Evolutionary conservation across 2,113 vertebrate species (phyloP).

Genomic region (Oncorhynchus gorbuscha): DNA sequence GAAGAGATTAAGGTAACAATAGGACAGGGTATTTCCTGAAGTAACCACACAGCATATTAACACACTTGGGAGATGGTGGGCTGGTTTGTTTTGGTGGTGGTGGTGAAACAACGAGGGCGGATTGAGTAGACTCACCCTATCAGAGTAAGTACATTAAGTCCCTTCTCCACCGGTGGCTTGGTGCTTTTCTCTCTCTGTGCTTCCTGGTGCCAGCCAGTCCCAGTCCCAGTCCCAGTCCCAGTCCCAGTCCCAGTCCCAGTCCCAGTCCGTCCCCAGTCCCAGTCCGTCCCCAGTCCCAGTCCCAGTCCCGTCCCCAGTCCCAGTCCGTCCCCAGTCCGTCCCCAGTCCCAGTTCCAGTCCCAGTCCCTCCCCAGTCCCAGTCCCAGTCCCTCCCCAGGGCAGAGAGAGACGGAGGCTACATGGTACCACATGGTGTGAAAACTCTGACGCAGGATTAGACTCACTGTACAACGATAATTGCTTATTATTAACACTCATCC

Average conservation of each 20-base stretch:
- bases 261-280: background rate
- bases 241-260: too few relatives aligned
- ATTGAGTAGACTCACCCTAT: background rate
- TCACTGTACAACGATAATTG: slow-evolving; percentile 21
- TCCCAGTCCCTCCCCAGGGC: background rate
- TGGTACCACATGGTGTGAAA: background rate
- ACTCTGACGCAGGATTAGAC: background rate
- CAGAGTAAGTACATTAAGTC: background rate
- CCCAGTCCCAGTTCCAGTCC: background rate
- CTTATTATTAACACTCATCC: slow-evolving; percentile 46
- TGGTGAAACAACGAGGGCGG: background rate
- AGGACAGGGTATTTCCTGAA: background rate
- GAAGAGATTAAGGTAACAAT: background rate
- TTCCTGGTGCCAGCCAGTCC: background rate
- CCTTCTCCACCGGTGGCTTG: background rate
- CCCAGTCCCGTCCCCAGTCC: background rate
- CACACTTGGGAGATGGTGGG: background rate
- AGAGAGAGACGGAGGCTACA: background rate
- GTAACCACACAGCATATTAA: background rate
- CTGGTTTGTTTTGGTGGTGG: background rate
- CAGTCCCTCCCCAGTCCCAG: background rate
- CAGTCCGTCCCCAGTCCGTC: too few relatives aligned
- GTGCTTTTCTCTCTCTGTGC: background rate
- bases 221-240: background rate
- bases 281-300: background rate